Conservation (phyloP, 2,888 invertebrate genomes). For the Biston betularia region DNA sequence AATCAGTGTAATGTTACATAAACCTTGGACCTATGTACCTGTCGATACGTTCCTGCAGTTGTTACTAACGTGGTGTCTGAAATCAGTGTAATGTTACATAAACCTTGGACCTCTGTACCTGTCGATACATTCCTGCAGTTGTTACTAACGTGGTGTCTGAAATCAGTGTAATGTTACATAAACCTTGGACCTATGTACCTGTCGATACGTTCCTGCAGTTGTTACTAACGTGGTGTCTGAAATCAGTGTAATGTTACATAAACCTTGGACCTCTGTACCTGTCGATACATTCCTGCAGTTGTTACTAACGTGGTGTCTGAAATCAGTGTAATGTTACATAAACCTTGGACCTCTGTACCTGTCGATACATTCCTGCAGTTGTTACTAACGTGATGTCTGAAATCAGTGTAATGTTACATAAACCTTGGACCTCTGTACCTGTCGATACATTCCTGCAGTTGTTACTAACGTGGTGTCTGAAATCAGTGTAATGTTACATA, state of each 20-base stretch:
- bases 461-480: too few species aligned
- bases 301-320: too few species aligned
- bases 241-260: neutral
- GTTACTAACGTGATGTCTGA: too few species aligned
- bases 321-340: neutral
- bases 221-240: too few species aligned
- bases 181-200: neutral
- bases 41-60: constrained; percentile 34
- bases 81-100: neutral
- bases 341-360: neutral
- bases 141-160: too few species aligned
- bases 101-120: neutral
- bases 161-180: neutral
- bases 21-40: neutral
- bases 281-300: constrained; percentile 33
- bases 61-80: too few species aligned
- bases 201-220: constrained; percentile 34
- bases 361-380: constrained; percentile 33
- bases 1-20: neutral
- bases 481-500: neutral
- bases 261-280: neutral
- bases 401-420: neutral
- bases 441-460: constrained; percentile 33
- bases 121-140: constrained; percentile 33
- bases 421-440: neutral